Evolutionary conservation across 2,113 vertebrate genomes (phyloP), one percentile per base, ranked within the genome.

Genomic region (Seriola quinqueradiata): DNA sequence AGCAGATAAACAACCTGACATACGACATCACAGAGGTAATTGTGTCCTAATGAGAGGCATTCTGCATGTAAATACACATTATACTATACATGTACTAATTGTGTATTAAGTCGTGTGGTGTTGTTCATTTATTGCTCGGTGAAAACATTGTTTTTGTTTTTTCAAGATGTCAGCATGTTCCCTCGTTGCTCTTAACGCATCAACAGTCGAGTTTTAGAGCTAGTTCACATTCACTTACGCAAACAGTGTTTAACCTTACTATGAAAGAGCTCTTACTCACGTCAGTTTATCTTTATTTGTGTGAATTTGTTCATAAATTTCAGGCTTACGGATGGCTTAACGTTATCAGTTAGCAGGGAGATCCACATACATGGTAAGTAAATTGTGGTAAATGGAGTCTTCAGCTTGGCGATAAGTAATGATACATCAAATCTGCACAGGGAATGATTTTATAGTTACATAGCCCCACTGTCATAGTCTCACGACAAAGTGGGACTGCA

Each of bases 331-430:
- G 58, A 4, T 7, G 6, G 5, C 11, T 11, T 6, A 82, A 32
- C 9, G 28, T 42, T 57, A 6, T 46, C 25, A 46, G 42, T 40
- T 50, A 50, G 25, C 48, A 16, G 23, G 11, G 11, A 52, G 9
- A 1, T 2, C 54, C 38, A 3, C 13, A 38, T 0, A 17, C 59
- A 90, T 90, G 88, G 88, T 60, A 19, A 60, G 58, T 34, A 28
- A 34, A 28, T 17, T 34, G 17, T 17, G 58, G 5, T 8, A 17
- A 32, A 8, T 9, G 5, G 14, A 3, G n/a, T 23, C 9, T 5
- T 58, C 2, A 14, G 55, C 23, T 57, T 21, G 50, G 28, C 3
- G 28, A 9, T 23, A 48, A 50, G 9, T 25, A 13, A 57, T 12
- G 8, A 55, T 23, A 23, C 8, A 54, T 3, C 21, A 23, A 23